These are phyloP conservation scores for Bryconaethiops microstoma DNA, from an alignment of 2,797 vertebrate genomes.

Conservation along the genomic window DNA sequence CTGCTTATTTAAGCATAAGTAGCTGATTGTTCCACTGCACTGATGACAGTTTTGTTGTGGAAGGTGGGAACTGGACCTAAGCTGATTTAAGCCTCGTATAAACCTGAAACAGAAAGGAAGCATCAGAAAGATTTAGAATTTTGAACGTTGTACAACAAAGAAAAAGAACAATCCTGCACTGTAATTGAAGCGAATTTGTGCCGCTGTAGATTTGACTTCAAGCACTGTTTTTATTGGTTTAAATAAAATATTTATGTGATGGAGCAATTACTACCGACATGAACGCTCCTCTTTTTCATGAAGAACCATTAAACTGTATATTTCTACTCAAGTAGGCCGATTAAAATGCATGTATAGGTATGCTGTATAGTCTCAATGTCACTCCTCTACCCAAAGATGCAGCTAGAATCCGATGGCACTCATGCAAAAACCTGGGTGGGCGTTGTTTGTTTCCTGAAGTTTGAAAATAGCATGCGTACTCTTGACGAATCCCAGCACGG, in stretches of 20 bases:
- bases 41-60: not conserved
- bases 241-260: not conserved
- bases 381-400: not conserved
- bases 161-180: no score
- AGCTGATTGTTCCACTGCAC: not conserved
- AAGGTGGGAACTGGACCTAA: not conserved
- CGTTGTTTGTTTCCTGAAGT: not conserved
- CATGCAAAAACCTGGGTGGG: not conserved
- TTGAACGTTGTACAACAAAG: no score
- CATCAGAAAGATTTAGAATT: no score
- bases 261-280: no score
- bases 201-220: not conserved
- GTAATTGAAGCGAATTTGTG: no score
- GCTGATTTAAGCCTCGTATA: no score
- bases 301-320: not conserved
- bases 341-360: not conserved
- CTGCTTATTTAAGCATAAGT: not conserved
- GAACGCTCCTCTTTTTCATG: not conserved
- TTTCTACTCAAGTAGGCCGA: not conserved
- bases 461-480: not conserved
- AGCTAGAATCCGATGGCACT: not conserved
- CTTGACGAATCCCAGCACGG: not conserved
- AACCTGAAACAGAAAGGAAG: no score
- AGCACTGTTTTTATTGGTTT: not conserved
- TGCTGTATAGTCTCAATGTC: not conserved